phyloP scores from a whole-genome alignment of 2,888 invertebrate species.

The Patella depressa region DNA sequence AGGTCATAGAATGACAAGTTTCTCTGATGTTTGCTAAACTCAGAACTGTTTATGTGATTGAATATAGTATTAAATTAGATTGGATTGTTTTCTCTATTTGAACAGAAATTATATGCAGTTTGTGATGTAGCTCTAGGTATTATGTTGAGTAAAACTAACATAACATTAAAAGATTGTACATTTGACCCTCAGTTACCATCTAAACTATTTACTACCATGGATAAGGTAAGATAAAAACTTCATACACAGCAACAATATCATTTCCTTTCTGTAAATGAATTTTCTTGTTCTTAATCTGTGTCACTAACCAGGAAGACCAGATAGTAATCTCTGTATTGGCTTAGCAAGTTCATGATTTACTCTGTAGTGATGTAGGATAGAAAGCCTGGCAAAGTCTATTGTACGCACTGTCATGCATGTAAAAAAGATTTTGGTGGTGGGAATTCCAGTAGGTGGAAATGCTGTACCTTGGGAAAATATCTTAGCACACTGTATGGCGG shows the following conservation, averaged over 20 bases:
- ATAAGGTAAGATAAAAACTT: constrained; percentile 50
- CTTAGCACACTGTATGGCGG: too few relatives aligned
- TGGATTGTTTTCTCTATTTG: constrained; percentile 30
- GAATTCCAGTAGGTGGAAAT: too few relatives aligned
- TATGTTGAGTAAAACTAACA: constrained; percentile 87
- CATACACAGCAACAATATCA: background rate
- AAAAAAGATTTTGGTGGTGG: too few relatives aligned
- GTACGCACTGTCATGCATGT: too few relatives aligned
- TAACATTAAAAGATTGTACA: constrained; percentile 91
- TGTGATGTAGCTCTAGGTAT: constrained; percentile 95
- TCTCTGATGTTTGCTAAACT: background rate
- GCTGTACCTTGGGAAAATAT: too few relatives aligned
- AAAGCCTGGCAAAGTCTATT: too few relatives aligned
- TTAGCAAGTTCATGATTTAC: too few relatives aligned
- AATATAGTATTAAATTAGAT: constrained; percentile 14
- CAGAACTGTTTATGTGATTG: background rate
- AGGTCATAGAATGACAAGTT: background rate
- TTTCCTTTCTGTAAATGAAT: too few relatives aligned
- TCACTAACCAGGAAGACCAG: too few relatives aligned
- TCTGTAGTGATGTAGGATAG: too few relatives aligned
- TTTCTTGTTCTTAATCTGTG: too few relatives aligned
- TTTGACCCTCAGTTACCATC: constrained; percentile 74
- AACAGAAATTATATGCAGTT: constrained; percentile 94
- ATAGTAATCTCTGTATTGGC: too few relatives aligned
- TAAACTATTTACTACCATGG: constrained; percentile 73